A percentile compares a stretch with the other conserved stretches of the same genome.
Conservation (phyloP, 2,888 invertebrate species). For the Tipula helvola region DNA sequence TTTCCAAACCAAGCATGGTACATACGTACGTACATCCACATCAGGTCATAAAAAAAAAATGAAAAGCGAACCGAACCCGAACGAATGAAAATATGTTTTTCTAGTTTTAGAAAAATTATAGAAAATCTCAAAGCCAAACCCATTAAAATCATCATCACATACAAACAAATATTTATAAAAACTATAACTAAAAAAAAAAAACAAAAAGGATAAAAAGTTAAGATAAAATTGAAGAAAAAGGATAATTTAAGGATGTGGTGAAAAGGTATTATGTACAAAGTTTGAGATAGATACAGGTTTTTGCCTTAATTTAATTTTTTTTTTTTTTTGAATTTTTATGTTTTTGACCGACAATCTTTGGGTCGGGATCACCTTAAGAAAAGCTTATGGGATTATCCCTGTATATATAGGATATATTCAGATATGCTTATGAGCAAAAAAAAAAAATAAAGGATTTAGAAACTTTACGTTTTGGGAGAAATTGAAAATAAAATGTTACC, state of each 20-base stretch:
- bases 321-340: neutral
- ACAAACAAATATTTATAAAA: neutral
- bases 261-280: neutral
- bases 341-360: neutral
- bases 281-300: neutral
- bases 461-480: neutral
- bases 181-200: neutral
- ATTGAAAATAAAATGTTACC: neutral
- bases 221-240: neutral
- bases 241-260: constrained; percentile 4
- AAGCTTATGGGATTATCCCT: neutral
- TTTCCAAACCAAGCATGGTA: neutral
- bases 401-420: neutral
- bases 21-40: neutral
- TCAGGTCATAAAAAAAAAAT: neutral
- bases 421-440: neutral
- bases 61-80: neutral
- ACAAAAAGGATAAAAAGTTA: neutral
- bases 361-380: constrained; percentile 4
- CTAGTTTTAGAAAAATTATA: neutral
- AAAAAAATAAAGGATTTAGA: neutral
- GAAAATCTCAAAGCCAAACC: neutral
- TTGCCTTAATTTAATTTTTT: neutral
- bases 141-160: constrained; percentile 4
- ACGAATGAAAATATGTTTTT: neutral